Evolutionary conservation across 2,888 invertebrate genomes (phyloP).

Genomic region (Epirrhoe tristata): DNA sequence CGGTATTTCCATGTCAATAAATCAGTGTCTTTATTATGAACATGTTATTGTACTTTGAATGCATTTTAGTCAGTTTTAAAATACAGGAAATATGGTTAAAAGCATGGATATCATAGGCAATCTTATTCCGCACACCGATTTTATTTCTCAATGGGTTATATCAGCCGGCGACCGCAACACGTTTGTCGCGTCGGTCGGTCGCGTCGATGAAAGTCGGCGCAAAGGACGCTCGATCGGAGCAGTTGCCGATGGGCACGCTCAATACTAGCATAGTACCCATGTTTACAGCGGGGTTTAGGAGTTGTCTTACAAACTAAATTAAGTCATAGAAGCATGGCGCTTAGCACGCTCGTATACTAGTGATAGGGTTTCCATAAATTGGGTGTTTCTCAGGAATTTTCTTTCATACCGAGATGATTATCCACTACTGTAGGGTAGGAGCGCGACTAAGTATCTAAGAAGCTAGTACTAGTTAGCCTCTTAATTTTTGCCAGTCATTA

Average conservation of each 20-base stretch:
- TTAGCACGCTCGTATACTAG: neutral
- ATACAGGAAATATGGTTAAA: neutral
- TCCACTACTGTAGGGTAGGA: no score
- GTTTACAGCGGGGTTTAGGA: neutral
- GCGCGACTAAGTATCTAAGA: no score
- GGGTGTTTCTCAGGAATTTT: no score
- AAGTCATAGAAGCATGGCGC: neutral
- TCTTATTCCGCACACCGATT: neutral
- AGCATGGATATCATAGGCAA: neutral
- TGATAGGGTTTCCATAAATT: neutral
- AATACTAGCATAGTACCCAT: slow-evolving; percentile 47
- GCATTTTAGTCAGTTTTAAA: neutral
- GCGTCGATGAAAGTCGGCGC: slow-evolving; percentile 6
- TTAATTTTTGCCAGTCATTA: no score
- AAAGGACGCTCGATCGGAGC: slow-evolving; percentile 42
- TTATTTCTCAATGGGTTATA: neutral
- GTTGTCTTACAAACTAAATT: neutral
- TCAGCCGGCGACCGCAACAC: slow-evolving; percentile 3
- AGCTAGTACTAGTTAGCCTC: no score
- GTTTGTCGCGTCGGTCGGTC: neutral
- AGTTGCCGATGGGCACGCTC: slow-evolving; percentile 45
- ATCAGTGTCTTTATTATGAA: slow-evolving; percentile 20
- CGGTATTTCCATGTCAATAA: slow-evolving; percentile 16
- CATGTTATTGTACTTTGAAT: slow-evolving; percentile 1
- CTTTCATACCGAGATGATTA: no score